phyloP scores from a whole-genome alignment of 2,888 invertebrate genomes.

The Macaria liturata region DNA sequence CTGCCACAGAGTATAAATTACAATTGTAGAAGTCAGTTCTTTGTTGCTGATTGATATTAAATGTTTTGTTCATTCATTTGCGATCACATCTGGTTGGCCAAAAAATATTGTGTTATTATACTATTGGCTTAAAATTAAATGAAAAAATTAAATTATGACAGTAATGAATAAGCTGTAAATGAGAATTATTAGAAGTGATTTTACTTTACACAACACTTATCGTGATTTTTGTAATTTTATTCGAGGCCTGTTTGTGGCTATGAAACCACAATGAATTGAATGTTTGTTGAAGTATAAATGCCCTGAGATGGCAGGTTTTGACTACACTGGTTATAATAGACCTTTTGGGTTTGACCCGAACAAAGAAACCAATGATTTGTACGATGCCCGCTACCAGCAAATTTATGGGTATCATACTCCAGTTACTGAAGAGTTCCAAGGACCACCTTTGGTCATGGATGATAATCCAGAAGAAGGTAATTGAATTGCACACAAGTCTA shows the following conservation, averaged over 20 bases:
- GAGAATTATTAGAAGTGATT: background rate
- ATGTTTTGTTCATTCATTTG: background rate
- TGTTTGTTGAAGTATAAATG: constrained; percentile 20
- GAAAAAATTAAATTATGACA: no score
- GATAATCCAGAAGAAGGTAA: constrained; percentile 74
- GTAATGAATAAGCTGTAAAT: no score
- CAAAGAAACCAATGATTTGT: constrained; percentile 72
- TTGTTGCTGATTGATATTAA: background rate
- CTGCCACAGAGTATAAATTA: background rate
- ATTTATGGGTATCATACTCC: constrained; percentile 79
- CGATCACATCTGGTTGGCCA: background rate
- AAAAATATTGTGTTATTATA: background rate
- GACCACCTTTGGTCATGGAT: constrained; percentile 77
- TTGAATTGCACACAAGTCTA: background rate
- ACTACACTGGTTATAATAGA: constrained; percentile 70
- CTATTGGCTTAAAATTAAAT: no score
- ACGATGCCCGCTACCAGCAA: constrained; percentile 78
- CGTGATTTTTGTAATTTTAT: constrained; percentile 14
- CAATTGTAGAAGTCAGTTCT: background rate
- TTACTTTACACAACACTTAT: constrained; percentile 13
- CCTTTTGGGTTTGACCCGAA: constrained; percentile 74
- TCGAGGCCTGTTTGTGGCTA: constrained; percentile 10
- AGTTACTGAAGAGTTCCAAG: constrained; percentile 75
- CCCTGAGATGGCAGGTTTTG: constrained; percentile 74
- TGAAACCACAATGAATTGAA: constrained; percentile 20